A percentile compares a stretch with the other conserved stretches of the same genome.
Evolutionary conservation across 2,797 vertebrate genomes (phyloP).

Genomic region (Decapterus maruadsi): DNA sequence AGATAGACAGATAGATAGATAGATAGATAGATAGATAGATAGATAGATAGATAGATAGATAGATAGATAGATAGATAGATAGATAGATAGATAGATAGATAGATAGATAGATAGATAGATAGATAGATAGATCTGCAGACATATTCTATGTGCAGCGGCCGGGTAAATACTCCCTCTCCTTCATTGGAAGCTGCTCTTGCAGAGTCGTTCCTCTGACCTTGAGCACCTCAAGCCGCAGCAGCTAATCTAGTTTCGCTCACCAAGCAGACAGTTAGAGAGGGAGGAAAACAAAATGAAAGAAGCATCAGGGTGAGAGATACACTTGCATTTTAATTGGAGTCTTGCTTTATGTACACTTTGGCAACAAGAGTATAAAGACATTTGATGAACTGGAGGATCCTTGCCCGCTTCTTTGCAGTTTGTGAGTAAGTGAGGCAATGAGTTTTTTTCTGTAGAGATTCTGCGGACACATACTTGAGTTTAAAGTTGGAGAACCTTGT

Average conservation of each 20-base stretch:
- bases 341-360: not conserved
- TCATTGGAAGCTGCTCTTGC: constrained; percentile 18
- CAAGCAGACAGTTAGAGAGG: constrained; percentile 9
- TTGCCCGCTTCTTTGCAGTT: constrained; percentile 2
- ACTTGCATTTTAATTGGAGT: not conserved
- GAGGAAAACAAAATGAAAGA: constrained; percentile 36
- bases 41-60: not conserved
- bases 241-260: constrained; percentile 65
- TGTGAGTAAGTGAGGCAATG: not conserved
- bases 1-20: too few relatives aligned
- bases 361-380: constrained; percentile 4
- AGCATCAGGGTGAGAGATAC: constrained; percentile 9
- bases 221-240: constrained; percentile 47
- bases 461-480: not conserved
- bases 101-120: constrained; percentile 27
- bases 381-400: not conserved
- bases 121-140: constrained; percentile 8
- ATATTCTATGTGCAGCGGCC: not conserved
- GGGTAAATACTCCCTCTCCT: not conserved
- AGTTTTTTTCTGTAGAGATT: not conserved
- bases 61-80: constrained; percentile 26
- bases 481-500: not conserved
- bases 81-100: constrained; percentile 20
- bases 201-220: constrained; percentile 60
- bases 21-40: too few relatives aligned